Evolutionary conservation across 2,888 invertebrate species (phyloP).

Genomic region (Diaperis boleti): DNA sequence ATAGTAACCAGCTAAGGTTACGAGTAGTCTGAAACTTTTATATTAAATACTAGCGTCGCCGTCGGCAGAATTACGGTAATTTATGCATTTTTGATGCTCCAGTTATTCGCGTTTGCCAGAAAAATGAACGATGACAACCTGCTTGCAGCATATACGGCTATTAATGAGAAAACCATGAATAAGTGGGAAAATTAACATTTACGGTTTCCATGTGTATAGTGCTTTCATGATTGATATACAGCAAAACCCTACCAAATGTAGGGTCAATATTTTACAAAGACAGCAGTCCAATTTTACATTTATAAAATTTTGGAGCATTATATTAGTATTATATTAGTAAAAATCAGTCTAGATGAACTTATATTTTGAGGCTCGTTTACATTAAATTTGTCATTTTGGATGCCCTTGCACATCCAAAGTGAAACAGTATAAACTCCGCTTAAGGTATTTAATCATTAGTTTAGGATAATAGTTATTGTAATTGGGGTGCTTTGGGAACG

Average conservation of each 20-base stretch:
- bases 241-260: no score
- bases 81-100: conserved; percentile 32
- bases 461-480: conserved; percentile 26
- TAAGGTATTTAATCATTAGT: conserved; percentile 22
- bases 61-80: conserved; percentile 27
- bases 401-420: no score
- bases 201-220: not conserved
- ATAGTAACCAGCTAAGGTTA: conserved; percentile 27
- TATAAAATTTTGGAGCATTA: no score
- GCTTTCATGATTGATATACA: no score
- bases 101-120: conserved; percentile 30
- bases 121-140: conserved; percentile 27
- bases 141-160: not conserved
- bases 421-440: no score
- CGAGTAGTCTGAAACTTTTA: conserved; percentile 17
- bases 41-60: conserved; percentile 23
- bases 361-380: conserved; percentile 7
- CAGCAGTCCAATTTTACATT: no score
- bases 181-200: conserved; percentile 12
- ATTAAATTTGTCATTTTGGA: no score
- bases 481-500: conserved; percentile 28
- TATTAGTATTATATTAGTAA: no score
- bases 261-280: no score
- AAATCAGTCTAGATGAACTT: no score
- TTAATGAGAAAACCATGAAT: conserved; percentile 15